phyloP scores from a whole-genome alignment of 2,797 vertebrate species.

The Psittacula echo region DNA sequence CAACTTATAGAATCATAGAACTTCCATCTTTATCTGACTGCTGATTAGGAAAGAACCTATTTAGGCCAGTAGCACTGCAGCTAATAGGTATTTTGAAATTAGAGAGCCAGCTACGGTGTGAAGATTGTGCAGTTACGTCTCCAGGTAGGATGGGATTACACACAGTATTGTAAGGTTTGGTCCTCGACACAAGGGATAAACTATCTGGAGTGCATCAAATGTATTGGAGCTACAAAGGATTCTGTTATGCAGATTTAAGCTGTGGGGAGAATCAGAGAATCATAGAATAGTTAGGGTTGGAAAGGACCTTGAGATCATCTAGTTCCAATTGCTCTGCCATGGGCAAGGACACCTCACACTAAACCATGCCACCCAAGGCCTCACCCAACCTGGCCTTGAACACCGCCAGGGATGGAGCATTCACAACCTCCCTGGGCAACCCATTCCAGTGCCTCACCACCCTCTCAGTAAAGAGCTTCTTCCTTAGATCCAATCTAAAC shows the following conservation, averaged over 20 bases:
- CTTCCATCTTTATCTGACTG: neutral
- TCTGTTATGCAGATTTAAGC: neutral
- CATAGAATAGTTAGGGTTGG: too few relatives aligned
- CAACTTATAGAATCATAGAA: neutral
- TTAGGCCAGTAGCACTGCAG: neutral
- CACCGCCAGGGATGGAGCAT: too few relatives aligned
- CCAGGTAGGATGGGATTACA: neutral
- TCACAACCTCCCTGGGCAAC: too few relatives aligned
- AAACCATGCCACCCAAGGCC: too few relatives aligned
- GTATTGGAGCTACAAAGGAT: neutral
- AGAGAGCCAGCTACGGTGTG: neutral
- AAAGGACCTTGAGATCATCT: too few relatives aligned
- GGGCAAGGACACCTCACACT: too few relatives aligned
- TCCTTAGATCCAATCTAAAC: too few relatives aligned
- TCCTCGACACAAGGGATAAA: rapidly evolving
- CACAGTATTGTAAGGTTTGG: neutral
- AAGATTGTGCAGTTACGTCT: neutral
- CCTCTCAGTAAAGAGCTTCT: too few relatives aligned
- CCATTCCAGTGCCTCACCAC: too few relatives aligned
- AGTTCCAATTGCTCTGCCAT: too few relatives aligned
- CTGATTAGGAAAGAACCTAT: neutral
- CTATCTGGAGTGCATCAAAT: neutral
- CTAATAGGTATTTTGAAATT: neutral
- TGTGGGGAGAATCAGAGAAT: neutral
- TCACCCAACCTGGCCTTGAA: too few relatives aligned